phyloP scores from a whole-genome alignment of 2,113 vertebrate genomes.

The Falco punctatus region DNA sequence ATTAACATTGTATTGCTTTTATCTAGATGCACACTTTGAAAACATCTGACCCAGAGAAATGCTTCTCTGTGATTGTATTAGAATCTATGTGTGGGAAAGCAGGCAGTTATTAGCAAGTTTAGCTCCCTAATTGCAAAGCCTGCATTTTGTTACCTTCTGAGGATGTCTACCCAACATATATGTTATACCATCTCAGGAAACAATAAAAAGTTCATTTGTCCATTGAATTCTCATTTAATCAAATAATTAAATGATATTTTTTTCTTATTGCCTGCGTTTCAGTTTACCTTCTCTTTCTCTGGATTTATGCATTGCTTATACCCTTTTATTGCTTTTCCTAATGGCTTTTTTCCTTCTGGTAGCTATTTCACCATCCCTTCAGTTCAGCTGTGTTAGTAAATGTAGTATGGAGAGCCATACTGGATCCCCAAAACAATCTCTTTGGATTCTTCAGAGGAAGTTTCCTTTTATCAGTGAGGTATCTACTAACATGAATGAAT shows the following conservation, averaged over 20 bases:
- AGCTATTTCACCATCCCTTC: background rate
- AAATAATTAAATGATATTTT: background rate
- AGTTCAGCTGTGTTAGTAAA: background rate
- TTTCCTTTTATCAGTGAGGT: background rate
- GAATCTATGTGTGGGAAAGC: background rate
- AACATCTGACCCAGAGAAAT: background rate
- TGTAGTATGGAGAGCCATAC: background rate
- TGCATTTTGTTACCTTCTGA: background rate
- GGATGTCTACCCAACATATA: background rate
- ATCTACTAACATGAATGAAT: background rate
- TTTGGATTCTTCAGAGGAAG: background rate
- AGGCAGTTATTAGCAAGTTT: background rate
- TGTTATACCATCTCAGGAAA: background rate
- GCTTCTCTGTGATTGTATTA: background rate
- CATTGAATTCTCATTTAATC: background rate
- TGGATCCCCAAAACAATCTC: background rate
- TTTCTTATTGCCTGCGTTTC: background rate
- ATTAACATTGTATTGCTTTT: background rate
- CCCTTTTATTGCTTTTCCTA: slow-evolving; percentile 6
- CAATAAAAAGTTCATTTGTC: background rate
- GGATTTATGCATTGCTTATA: background rate
- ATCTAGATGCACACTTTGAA: background rate
- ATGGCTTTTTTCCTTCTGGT: background rate
- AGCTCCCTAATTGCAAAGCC: background rate
- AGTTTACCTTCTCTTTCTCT: background rate